Conservation (phyloP, 2,888 invertebrate species). For the Phalera bucephala region DNA sequence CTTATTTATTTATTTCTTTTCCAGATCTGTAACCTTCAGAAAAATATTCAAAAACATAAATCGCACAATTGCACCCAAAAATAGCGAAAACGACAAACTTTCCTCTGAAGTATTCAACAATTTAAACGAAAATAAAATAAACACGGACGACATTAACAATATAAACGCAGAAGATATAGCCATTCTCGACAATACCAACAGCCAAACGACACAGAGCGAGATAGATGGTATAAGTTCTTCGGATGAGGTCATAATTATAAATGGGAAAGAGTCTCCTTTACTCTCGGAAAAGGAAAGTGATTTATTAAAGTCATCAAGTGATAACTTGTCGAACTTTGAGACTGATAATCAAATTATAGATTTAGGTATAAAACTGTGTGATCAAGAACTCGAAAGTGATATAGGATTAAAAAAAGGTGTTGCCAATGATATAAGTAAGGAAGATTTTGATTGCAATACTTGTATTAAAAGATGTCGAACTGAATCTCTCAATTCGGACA, state of each 20-base stretch:
- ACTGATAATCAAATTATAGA: constrained; percentile 4
- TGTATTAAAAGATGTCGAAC: not conserved
- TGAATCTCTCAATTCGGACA: not conserved
- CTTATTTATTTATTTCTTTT: not conserved
- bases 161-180: too few species aligned
- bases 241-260: not conserved
- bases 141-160: too few species aligned
- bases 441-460: not conserved
- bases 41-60: not conserved
- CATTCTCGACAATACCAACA: too few species aligned
- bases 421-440: not conserved
- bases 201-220: too few species aligned
- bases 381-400: not conserved
- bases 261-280: not conserved
- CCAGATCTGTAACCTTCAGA: not conserved
- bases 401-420: not conserved
- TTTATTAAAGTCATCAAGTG: not conserved
- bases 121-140: too few species aligned
- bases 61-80: too few species aligned
- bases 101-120: too few species aligned
- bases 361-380: constrained; percentile 15
- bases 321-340: not conserved
- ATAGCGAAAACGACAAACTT: too few species aligned
- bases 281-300: not conserved
- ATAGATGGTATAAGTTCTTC: not conserved